Evolutionary conservation across 2,797 vertebrate genomes (phyloP), one percentile per base, ranked within the genome.

Genomic region (Lacerta agilis): DNA sequence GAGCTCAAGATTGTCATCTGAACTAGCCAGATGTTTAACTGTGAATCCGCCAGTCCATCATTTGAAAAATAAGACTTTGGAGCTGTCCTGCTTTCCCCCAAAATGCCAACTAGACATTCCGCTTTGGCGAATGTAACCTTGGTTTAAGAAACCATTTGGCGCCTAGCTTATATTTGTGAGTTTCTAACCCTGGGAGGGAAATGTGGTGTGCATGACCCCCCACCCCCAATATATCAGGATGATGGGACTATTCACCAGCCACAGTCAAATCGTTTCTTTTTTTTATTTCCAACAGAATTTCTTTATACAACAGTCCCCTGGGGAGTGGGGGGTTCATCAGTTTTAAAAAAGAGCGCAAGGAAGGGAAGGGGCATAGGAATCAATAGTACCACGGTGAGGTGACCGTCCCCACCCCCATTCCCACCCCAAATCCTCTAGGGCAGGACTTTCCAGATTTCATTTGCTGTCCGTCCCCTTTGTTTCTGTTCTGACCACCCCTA

Each of bases 201-300:
- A 20, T 5, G 8, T 10, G 1, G 15, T 72, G n/a, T 23, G 18
- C 9, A 25, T 38, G 8, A 10, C 2, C 13, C 5, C 43, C 38
- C 9, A 5, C 3, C 5, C 49, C 45, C 69, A 29, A 36, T n/a
- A 55, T 27, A 85, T 66, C 38, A 43, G 33, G 11, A 36, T 25
- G 6, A 10, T n/a, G 36, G 38, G 15, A 80, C 18, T 76, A 61
- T 41, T 64, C 36, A 64, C 76, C 25, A 83, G 81, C 64, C 84
- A 78, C n/a, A 49, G 29, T 86, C 75, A 67, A 86, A 49, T 67
- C 18, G 4, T 69, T 55, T 79, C 41, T 67, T 36, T 36, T 33
- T 55, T 27, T 66, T 83, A 73, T 86, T 86, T 86, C 76, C 85
- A 79, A 69, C 64, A 71, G n/a, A 69, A 64, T 27, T 64, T 79